Conservation (phyloP, 2,888 invertebrate species). For the Drosophila planitibia region DNA sequence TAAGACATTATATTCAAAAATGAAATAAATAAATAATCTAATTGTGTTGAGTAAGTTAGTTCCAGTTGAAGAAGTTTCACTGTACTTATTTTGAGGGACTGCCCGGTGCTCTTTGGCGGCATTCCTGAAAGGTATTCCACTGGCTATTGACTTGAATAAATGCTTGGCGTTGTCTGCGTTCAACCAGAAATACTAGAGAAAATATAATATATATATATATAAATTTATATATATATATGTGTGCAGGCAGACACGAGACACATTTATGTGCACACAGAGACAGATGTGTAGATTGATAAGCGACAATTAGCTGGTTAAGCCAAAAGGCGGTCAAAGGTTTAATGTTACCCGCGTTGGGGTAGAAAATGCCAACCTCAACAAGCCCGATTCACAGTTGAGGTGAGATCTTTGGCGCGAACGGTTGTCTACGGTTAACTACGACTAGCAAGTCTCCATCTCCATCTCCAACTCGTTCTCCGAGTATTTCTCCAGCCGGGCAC, state of each 20-base stretch:
- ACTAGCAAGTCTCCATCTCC: neutral
- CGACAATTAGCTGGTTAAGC: conserved; percentile 51
- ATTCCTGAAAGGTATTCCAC: conserved; percentile 30
- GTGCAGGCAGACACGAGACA: neutral
- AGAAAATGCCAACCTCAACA: conserved; percentile 55
- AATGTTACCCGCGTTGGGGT: conserved; percentile 61
- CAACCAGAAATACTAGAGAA: neutral
- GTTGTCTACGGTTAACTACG: conserved; percentile 36
- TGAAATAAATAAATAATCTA: neutral
- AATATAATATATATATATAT: neutral
- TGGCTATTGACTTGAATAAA: neutral
- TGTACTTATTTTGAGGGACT: neutral
- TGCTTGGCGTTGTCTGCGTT: conserved; percentile 80
- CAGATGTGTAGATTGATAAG: conserved; percentile 52
- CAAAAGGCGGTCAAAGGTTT: conserved; percentile 73
- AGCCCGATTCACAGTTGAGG: conserved; percentile 58
- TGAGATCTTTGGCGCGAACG: conserved; percentile 51
- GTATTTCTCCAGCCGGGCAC: conserved; percentile 5
- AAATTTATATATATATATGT: neutral
- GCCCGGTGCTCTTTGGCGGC: conserved; percentile 84
- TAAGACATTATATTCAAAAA: neutral
- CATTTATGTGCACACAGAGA: neutral
- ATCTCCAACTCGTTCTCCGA: neutral
- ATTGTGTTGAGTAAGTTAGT: neutral
- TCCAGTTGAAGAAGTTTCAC: neutral